phyloP scores from a whole-genome alignment of 2,888 invertebrate species.

The Drosophila hamatofila region DNA sequence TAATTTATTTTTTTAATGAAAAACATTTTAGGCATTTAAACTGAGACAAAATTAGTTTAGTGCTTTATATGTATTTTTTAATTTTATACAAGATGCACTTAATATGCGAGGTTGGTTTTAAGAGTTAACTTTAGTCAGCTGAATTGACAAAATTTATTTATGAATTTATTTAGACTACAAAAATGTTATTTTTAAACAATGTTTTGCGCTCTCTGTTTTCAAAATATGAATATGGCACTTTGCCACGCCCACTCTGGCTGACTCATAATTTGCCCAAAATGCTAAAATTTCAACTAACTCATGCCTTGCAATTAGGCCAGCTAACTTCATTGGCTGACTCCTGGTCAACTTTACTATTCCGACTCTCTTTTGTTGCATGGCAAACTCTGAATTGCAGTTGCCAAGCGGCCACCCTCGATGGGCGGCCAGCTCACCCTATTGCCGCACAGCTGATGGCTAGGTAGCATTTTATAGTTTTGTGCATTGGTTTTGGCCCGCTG shows the following conservation, averaged over 20 bases:
- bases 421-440: background rate
- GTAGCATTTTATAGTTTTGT: conserved; percentile 70
- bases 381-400: conserved; percentile 5
- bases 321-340: conserved; percentile 30
- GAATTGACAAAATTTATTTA: background rate
- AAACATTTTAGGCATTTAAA: background rate
- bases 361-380: conserved; percentile 26
- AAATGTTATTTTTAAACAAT: too few species aligned
- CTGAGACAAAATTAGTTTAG: background rate
- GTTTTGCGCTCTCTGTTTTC: background rate
- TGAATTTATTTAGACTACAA: background rate
- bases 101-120: background rate
- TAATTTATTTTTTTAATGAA: too few species aligned
- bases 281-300: background rate
- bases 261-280: conserved; percentile 30
- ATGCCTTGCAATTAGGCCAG: conserved; percentile 44
- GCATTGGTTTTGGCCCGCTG: conserved; percentile 72
- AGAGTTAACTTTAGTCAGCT: background rate
- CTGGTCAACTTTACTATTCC: conserved; percentile 30
- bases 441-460: conserved; percentile 41
- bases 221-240: conserved; percentile 3
- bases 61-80: background rate
- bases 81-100: background rate
- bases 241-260: conserved; percentile 38
- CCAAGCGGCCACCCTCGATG: background rate